These are phyloP conservation scores for Dicyrtoma fusca DNA, from an alignment of 2,888 invertebrate species.

Conservation along the genomic window DNA sequence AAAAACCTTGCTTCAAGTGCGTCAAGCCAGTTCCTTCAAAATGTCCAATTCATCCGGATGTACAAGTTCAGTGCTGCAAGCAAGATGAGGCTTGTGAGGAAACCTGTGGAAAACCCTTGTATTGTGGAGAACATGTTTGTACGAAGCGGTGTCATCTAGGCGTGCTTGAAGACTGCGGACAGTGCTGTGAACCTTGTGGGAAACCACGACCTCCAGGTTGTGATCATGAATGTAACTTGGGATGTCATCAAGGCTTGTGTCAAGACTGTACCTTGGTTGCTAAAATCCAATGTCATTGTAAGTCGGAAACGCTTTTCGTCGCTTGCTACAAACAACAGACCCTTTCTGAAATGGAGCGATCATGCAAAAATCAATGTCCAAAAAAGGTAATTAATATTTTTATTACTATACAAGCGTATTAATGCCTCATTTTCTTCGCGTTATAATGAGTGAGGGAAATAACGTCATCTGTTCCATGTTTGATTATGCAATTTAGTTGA, in stretches of 20 bases:
- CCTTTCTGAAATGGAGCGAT: conserved; percentile 60
- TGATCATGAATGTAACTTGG: conserved; percentile 60
- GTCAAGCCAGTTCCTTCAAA: conserved; percentile 41
- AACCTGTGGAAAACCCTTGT: conserved; percentile 40
- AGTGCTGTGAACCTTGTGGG: conserved; percentile 50
- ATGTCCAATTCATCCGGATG: conserved; percentile 45
- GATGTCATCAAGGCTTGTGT: conserved; percentile 69
- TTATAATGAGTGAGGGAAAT: no score
- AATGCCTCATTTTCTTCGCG: no score
- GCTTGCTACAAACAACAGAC: conserved; percentile 71
- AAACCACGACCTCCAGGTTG: conserved; percentile 60
- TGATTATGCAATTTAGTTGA: conserved; percentile 63
- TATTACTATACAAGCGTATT: no score
- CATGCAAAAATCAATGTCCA: conserved; percentile 84
- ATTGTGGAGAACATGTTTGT: conserved; percentile 28
- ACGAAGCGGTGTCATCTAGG: conserved; percentile 19
- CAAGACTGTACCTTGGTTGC: conserved; percentile 73
- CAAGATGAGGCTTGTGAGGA: conserved; percentile 47
- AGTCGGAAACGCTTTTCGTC: conserved; percentile 73
- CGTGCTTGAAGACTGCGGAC: conserved; percentile 45
- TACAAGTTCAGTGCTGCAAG: conserved; percentile 44
- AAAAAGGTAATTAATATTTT: conserved; percentile 67
- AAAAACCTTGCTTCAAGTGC: conserved; percentile 45
- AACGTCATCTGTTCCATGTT: no score
- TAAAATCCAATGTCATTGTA: conserved; percentile 79